Base-by-base conservation (phyloP, 2,113 vertebrate genomes). In the Tringa solitaria region DNA sequence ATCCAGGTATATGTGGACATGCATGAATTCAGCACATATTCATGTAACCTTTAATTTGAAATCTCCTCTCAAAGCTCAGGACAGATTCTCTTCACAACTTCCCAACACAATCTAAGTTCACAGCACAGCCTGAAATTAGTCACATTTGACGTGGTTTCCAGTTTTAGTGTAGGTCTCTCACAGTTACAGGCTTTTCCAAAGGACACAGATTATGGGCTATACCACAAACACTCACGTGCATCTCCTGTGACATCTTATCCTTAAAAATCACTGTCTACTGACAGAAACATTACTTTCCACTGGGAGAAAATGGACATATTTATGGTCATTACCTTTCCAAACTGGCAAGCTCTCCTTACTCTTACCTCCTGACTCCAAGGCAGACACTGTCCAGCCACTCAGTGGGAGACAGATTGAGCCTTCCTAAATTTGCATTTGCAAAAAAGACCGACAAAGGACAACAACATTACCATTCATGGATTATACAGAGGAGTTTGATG, bases 101-200 rank as follows among this genome's bases (percentile, higher is more conserved):
- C 51, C 60, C 64, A 78, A 72, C 26, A 86, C 0, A 5, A 76
- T 45, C 20, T 7, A 61, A 59, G 50, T 30, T 91, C 70, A 73
- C 56, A 85, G 82, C 67, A 77, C 41, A 80, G 75, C 50, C 75
- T 81, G 60, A 63, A 94, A 80, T 83, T 11, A 74, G 50, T 59
- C 51, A 46, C 20, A 32, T 67, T 46, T 39, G 6, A 57, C 0
- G 0, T 28, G 51, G 33, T 86, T 92, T 90, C 84, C 68, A 86
- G 56, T 86, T 93, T 88, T 77, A 93, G 87, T 32, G 59, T 18
- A 79, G 67, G 48, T 77, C 50, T 82, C 45, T 87, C 37, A 57
- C 53, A 79, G 51, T 75, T 61, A 60, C 61, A 87, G n/a, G 50
- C 59, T 93, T 77, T 89, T 94, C 89, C 6, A 2, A 80, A 86